These are phyloP conservation scores for Polyommatus icarus DNA, from an alignment of 2,888 invertebrate genomes.

Conservation along the genomic window DNA sequence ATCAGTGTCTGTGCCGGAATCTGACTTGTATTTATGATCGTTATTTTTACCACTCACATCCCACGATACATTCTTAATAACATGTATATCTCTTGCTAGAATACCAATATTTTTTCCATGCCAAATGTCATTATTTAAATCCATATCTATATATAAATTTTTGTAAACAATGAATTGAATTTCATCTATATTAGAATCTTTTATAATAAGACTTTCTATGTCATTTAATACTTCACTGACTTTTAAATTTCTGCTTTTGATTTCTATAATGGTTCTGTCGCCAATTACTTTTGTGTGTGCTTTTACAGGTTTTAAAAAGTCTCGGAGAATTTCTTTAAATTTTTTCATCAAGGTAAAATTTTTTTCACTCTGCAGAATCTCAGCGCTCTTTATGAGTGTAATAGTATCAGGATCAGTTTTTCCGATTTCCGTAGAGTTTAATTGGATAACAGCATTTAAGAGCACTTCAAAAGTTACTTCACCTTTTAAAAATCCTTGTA, in stretches of 20 bases:
- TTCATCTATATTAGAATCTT: slow-evolving; percentile 24
- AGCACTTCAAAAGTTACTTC: slow-evolving; percentile 15
- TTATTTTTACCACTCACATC: slow-evolving; percentile 30
- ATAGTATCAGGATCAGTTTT: slow-evolving; percentile 11
- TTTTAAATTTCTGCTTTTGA: slow-evolving; percentile 23
- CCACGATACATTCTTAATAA: slow-evolving; percentile 21
- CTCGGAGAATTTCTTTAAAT: slow-evolving; percentile 19
- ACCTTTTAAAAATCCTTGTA: slow-evolving; percentile 10
- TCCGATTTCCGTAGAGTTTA: background rate
- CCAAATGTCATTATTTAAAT: slow-evolving; percentile 27
- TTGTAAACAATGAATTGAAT: slow-evolving; percentile 28
- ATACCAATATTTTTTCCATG: slow-evolving; percentile 31
- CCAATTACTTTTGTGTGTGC: slow-evolving; percentile 17
- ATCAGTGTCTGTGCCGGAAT: slow-evolving; percentile 17
- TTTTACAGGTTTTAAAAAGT: slow-evolving; percentile 24
- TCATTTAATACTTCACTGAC: slow-evolving; percentile 19
- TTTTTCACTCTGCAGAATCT: slow-evolving; percentile 20
- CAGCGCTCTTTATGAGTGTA: slow-evolving; percentile 3
- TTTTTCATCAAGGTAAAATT: slow-evolving; percentile 5
- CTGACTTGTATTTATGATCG: slow-evolving; percentile 12
- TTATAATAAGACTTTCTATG: slow-evolving; percentile 16
- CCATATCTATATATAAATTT: slow-evolving; percentile 23
- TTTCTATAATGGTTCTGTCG: slow-evolving; percentile 16
- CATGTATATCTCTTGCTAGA: slow-evolving; percentile 22
- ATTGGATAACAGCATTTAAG: slow-evolving; percentile 4